A percentile compares a stretch with the other conserved stretches of the same genome.
These are phyloP conservation scores for Orchesellides sinensis DNA, from an alignment of 2,888 invertebrate species.

Conservation along the genomic window DNA sequence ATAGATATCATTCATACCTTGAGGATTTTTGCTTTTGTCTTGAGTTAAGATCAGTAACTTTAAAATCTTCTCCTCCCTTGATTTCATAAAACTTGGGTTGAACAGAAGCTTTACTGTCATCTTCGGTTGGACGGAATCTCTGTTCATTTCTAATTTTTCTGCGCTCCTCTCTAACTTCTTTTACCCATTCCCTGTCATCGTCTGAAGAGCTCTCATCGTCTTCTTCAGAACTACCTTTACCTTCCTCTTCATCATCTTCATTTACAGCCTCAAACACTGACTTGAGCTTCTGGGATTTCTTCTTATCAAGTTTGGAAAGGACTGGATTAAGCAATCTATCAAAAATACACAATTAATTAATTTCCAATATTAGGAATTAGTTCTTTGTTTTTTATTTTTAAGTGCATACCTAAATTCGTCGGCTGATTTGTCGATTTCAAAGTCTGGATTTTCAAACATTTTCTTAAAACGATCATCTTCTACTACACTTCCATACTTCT, in stretches of 20 bases:
- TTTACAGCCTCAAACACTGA: constrained; percentile 76
- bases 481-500: constrained; percentile 82
- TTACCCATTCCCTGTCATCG: constrained; percentile 88
- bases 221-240: constrained; percentile 78
- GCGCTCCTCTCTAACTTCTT: constrained; percentile 88
- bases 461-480: constrained; percentile 93
- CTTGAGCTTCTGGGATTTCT: constrained; percentile 81
- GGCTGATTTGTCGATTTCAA: constrained; percentile 90
- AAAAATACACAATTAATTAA: constrained; percentile 34
- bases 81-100: constrained; percentile 82
- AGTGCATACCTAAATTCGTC: constrained; percentile 87
- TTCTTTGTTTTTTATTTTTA: neutral
- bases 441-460: constrained; percentile 94
- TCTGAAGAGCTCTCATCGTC: constrained; percentile 82
- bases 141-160: constrained; percentile 81
- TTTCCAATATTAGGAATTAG: neutral
- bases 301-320: constrained; percentile 87
- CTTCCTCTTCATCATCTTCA: constrained; percentile 77
- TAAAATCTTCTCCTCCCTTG: constrained; percentile 82
- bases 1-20: constrained; percentile 46
- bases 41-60: constrained; percentile 79
- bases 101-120: constrained; percentile 48
- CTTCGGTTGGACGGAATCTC: constrained; percentile 77
- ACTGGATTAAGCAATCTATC: constrained; percentile 88
- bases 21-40: constrained; percentile 74